These are phyloP conservation scores for Rhynchotus rufescens DNA, from an alignment of 2,797 vertebrate species.

Conservation along the genomic window DNA sequence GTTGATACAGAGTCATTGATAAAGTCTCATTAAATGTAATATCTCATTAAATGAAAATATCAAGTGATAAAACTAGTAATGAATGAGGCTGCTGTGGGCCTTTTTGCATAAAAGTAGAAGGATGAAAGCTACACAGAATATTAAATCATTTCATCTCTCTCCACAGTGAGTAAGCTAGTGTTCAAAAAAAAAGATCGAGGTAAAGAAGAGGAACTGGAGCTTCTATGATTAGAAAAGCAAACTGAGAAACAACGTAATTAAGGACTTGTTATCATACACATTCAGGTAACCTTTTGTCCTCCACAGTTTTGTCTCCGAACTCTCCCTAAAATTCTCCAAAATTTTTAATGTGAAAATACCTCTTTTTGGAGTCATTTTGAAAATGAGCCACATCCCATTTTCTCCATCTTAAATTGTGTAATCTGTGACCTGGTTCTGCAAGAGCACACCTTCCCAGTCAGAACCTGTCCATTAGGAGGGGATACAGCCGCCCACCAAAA, in stretches of 20 bases:
- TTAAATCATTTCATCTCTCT: neutral
- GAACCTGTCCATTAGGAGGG: neutral
- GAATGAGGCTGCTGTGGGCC: neutral
- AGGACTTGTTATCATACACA: neutral
- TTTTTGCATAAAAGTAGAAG: neutral
- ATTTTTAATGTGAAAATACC: neutral
- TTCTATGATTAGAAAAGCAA: neutral
- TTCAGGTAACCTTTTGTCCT: neutral
- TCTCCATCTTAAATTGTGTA: neutral
- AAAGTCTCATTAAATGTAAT: neutral
- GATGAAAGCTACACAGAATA: neutral
- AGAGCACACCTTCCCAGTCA: neutral
- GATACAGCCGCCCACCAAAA: neutral
- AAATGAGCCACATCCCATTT: neutral
- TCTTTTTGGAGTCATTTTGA: neutral
- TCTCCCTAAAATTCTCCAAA: neutral
- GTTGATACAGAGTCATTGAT: neutral
- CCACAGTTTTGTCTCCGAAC: neutral
- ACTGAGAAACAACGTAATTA: neutral
- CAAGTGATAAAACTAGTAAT: neutral
- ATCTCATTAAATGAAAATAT: neutral
- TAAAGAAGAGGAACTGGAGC: neutral
- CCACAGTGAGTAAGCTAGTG: neutral
- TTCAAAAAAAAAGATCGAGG: neutral
- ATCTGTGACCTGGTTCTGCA: neutral